phyloP scores from a whole-genome alignment of 1,140 invertebrate species.

The Heterodera carotae region DNA sequence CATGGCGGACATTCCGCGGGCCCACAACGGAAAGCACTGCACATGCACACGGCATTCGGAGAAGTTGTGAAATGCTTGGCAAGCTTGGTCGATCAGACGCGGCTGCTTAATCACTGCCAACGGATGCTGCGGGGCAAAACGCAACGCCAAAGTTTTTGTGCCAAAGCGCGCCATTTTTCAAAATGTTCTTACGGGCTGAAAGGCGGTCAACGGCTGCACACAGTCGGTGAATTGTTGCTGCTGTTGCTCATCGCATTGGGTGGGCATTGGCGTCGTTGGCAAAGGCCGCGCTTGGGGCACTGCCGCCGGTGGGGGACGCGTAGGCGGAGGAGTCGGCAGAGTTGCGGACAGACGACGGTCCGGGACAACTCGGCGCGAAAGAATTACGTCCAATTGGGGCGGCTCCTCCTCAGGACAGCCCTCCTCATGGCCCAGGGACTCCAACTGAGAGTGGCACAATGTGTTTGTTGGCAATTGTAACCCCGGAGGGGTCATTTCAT shows the following conservation, averaged over 20 bases:
- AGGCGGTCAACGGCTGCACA: slow-evolving; percentile 58
- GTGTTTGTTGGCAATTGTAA: not conserved
- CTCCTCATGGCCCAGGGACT: slow-evolving; percentile 56
- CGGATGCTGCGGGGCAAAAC: slow-evolving; percentile 41
- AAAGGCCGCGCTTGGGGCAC: slow-evolving; percentile 50
- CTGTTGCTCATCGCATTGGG: slow-evolving; percentile 48
- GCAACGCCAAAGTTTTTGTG: too few relatives aligned
- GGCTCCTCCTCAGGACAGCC: slow-evolving; percentile 58
- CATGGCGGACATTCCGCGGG: slow-evolving; percentile 62
- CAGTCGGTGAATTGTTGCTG: slow-evolving; percentile 56
- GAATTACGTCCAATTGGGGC: slow-evolving; percentile 53
- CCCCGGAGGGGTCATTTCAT: too few relatives aligned
- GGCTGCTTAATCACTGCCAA: slow-evolving; percentile 62
- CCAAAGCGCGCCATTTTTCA: not conserved
- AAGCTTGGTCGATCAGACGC: slow-evolving; percentile 58
- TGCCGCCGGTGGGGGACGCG: not conserved
- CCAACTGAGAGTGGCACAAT: slow-evolving; percentile 47
- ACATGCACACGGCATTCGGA: slow-evolving; percentile 46
- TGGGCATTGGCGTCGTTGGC: not conserved
- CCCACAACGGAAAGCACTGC: slow-evolving; percentile 50
- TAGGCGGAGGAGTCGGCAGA: slow-evolving; percentile 1
- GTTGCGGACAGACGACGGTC: not conserved
- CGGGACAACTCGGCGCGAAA: slow-evolving; percentile 45
- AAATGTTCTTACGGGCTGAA: slow-evolving; percentile 46
- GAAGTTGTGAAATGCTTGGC: slow-evolving; percentile 56